Evolutionary conservation across 2,797 vertebrate genomes (phyloP).

Genomic region (Halcyon chelicuti): DNA sequence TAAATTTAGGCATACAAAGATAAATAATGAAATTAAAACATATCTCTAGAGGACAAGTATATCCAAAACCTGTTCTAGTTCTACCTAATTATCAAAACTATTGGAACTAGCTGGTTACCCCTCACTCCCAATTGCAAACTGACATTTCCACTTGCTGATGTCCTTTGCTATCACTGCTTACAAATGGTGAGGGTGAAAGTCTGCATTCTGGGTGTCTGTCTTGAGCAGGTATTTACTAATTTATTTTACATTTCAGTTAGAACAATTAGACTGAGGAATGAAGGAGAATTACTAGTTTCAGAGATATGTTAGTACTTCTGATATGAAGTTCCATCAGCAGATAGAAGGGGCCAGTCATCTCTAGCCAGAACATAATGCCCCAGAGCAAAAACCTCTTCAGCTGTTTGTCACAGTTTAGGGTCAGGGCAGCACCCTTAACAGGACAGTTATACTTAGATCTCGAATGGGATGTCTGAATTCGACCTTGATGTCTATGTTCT

Average conservation of each 20-base stretch:
- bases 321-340: neutral
- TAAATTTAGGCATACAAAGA: neutral
- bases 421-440: too few relatives aligned
- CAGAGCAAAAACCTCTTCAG: neutral
- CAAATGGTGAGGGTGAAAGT: neutral
- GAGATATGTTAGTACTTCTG: neutral
- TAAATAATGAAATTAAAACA: neutral
- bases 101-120: neutral
- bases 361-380: neutral
- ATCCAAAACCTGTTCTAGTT: neutral
- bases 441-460: neutral
- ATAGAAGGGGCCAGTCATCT: neutral
- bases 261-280: neutral
- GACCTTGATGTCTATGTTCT: neutral
- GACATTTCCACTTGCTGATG: neutral
- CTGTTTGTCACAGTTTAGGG: neutral
- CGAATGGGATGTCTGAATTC: neutral
- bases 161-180: neutral
- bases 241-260: neutral
- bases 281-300: neutral
- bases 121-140: neutral
- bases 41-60: neutral
- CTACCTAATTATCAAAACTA: neutral
- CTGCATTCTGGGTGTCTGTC: neutral
- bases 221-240: constrained; percentile 2